Conservation (phyloP, 2,113 vertebrate species). For the Oryzias woworae region DNA sequence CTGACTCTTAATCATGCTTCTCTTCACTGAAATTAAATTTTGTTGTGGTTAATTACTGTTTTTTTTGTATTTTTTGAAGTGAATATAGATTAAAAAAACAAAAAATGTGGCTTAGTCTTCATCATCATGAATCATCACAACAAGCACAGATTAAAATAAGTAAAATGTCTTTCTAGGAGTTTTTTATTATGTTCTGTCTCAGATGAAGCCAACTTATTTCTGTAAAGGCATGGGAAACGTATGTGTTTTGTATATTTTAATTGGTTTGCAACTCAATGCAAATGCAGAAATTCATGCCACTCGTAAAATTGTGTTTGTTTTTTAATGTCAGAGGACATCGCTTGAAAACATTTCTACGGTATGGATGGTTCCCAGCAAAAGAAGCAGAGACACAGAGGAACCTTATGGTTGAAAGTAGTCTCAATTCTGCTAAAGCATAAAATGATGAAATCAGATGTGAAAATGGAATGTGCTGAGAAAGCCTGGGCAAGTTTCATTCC, state of each 20-base stretch:
- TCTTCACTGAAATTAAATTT: neutral
- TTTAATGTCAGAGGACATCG: neutral
- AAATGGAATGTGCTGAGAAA: conserved; percentile 39
- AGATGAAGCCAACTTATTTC: neutral
- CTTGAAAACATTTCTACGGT: too few species aligned
- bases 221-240: neutral
- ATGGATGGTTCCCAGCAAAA: neutral
- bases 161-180: neutral
- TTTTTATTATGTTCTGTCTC: neutral
- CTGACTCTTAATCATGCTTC: neutral
- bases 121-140: neutral
- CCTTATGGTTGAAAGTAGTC: conserved; percentile 1
- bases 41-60: neutral
- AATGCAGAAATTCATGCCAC: neutral
- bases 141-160: neutral
- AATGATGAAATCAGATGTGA: conserved; percentile 53
- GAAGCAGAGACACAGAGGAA: conserved; percentile 12
- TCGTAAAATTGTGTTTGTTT: neutral
- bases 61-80: neutral
- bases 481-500: conserved; percentile 19
- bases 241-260: neutral
- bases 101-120: neutral
- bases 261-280: neutral
- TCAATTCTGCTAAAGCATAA: conserved; percentile 37
- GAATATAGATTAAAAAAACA: neutral